Evolutionary conservation across 2,113 vertebrate species (phyloP), one percentile per base, ranked within the genome.

Genomic region (Brienomyrus longianalis): DNA sequence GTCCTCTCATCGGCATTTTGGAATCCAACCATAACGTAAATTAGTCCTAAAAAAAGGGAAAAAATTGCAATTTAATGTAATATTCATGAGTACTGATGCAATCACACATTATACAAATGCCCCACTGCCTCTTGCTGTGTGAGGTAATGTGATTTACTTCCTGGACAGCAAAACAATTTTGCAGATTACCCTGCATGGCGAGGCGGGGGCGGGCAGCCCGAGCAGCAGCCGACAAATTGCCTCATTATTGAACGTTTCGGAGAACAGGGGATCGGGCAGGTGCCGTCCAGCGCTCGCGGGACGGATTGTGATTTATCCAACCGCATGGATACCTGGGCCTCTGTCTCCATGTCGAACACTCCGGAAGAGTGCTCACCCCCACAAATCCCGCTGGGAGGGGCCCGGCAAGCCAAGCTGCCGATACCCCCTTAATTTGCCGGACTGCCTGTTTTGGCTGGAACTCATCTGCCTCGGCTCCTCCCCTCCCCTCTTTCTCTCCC

Each of bases 61-160:
- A 45, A 45, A 88, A 86, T 21, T 48, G 88, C 54, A 84, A 77
- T 19, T 39, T 89, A 90, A 91, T 92, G 91, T 88, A 91, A 91
- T 91, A 93, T 91, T 91, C 90, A 91, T 90, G 89, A 92, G 88
- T 62, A 39, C 87, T 86, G 87, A 91, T 91, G 88, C 89, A 91
- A 92, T 91, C 91, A 91, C 89, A 91, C 90, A 91, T 91, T 91
- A 92, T 87, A 93, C 74, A 70, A 84, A 89, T 91, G 83, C 83
- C 87, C 90, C 66, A 77, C 74, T 86, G 62, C 89, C 89, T 74
- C 87, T 85, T 51, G 87, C 90, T 88, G 90, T 66, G 91, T 90
- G 87, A 91, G 89, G 87, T 92, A 91, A 93, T 93, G 80, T 43
- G 59, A 93, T 92, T 91, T 89, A 90, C 86, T 88, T 89, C 86